Evolutionary conservation across 53 echinoderm and acorn worm species (phyloP), one percentile per base, ranked within the genome.

Genomic region (Antedon mediterranea): DNA sequence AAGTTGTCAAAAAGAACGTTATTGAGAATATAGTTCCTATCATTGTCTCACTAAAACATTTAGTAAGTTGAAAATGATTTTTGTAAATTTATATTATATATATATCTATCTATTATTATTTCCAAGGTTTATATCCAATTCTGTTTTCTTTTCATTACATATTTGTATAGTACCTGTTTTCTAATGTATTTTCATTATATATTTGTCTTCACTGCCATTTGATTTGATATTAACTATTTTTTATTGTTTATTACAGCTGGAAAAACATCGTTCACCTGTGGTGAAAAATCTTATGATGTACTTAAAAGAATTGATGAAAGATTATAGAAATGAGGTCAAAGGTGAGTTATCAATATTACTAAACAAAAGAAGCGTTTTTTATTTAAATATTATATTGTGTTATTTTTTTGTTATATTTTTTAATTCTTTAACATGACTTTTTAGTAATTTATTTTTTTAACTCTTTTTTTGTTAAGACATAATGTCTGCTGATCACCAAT

Each of bases 251-350:
- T 71, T n/a, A 26, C 44, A 90, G 90, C 84, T 93, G 32, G 93
- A 89, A 81, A 91, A 91, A 72, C 81, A 79, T 27, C 91, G 86
- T 43, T 94, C 94, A 7, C 94, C 94, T 28, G 75, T 91, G 4
- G 83, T 94, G 33, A 81, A 84, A 28, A 83, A 89, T n/a, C 85
- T 94, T 78, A 94, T 94, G 94, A 79, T 91, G 33, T 94, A 88
- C 71, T 74, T 94, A 74, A 90, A 89, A 31, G 89, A 89, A 41
- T 81, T 94, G 43, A 94, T 94, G 94, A 94, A 94, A 74, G 94
- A 94, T 43, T 94, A 91, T 34, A 86, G 90, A 73, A 89, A 91
- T 77, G 94, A 94, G 80, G 85, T 94, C 74, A 94, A 94, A 89
- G 94, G 94, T 94, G 4, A 6, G 37, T 6, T 37, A 4, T 11